Evolutionary conservation across 2,888 invertebrate species (phyloP), one percentile per base, ranked within the genome.

Genomic region (Tiliacea citrago): DNA sequence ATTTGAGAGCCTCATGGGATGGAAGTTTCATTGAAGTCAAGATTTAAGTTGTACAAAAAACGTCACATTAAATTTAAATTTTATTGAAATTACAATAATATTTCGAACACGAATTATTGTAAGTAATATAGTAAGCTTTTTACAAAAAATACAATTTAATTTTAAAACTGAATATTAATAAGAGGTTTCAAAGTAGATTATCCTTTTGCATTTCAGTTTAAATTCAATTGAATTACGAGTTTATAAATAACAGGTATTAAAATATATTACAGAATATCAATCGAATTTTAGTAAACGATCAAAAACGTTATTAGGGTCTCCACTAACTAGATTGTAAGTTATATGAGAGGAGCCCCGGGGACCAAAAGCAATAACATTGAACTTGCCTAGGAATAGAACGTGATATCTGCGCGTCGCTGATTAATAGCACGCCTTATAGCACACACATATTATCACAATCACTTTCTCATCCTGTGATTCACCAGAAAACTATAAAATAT

Each of bases 161-260:
- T 66, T 66, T 42, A 58, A 62, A 76, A 77, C 55, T 58, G 35
- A 68, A 80, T 75, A 57, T 68, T 47, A 68, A 75, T 66, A 80
- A 62, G n/a, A 8, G 16, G 42, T 51, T 74, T 58, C 16, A 62
- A 62, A 63, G 42, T 18, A 29, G 21, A 67, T 60, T 57, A 80
- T 68, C 29, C 5, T 39, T 61, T 63, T 16, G 39, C 13, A 10
- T 35, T 5, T n/a, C 9, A 42, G 0, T 61, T 77, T 60, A 29
- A 65, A 68, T 69, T 35, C 12, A 66, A 72, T 81, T 58, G 35
- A 61, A 69, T 58, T 76, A 39, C 35, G 73, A 76, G 73, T 57
- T 47, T 12, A 39, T 47, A 55, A 69, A 71, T 65, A 75, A 71
- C 51, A 42, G 45, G 13, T 39, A 24, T 10, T 18, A 35, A 60